Percentiles rank a stretch among this genome's conserved stretches.
Conservation (phyloP, 53 echinoderm and acorn worm species). For the Echinometra lucunter region DNA sequence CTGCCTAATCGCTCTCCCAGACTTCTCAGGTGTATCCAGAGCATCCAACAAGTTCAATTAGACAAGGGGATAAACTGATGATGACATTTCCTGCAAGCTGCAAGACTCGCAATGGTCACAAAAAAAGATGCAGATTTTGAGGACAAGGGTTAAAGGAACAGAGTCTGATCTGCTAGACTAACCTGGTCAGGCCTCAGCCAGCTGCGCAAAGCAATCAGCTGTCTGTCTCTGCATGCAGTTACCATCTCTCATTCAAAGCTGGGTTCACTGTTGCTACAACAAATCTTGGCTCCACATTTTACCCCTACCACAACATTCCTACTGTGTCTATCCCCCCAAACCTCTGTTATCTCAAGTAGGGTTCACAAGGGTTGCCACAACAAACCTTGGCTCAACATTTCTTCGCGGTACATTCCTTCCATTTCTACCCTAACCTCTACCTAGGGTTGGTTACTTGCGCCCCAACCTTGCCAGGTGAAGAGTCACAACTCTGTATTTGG, state of each 20-base stretch:
- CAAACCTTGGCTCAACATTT: conserved; percentile 44
- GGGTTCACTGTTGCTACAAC: conserved; percentile 40
- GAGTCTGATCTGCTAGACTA: background rate
- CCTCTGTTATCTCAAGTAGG: background rate
- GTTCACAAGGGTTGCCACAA: conserved; percentile 52
- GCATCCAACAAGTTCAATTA: background rate
- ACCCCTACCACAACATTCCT: conserved; percentile 34
- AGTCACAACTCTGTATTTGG: no score
- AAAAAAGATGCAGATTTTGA: background rate
- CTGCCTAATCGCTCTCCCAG: background rate
- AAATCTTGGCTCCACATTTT: conserved; percentile 34
- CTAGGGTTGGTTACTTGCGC: no score
- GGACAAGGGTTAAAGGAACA: background rate
- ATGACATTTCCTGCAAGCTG: background rate
- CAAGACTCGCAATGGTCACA: background rate
- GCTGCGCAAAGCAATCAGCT: conserved; percentile 50
- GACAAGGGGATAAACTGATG: background rate
- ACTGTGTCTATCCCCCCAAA: no score
- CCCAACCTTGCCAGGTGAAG: no score
- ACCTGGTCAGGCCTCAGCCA: background rate
- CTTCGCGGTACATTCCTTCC: conserved; percentile 4
- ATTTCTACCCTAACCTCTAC: background rate
- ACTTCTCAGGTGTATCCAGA: background rate
- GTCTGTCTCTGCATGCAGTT: background rate
- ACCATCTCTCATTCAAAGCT: background rate